Evolutionary conservation across 1,140 invertebrate species (phyloP).

Genomic region (Orchestia grillus): DNA sequence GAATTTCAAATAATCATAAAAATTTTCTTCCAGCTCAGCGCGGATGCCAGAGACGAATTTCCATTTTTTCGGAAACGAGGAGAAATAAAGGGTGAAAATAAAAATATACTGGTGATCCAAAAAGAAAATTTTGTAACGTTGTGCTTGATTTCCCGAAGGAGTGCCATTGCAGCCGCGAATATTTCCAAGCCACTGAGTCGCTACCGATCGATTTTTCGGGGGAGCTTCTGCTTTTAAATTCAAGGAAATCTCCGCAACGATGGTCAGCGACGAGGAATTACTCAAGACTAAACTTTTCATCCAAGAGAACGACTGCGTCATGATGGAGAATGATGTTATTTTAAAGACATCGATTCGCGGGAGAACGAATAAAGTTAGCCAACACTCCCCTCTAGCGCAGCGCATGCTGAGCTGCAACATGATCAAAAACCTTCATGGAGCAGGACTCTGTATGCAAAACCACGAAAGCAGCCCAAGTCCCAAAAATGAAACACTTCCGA

Average conservation of each 20-base stretch:
- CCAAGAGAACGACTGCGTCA: not conserved
- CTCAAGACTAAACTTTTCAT: conserved; percentile 22
- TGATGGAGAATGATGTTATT: not conserved
- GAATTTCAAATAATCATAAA: too few species aligned
- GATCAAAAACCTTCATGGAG: conserved; percentile 30
- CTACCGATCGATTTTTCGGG: not conserved
- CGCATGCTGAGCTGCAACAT: not conserved
- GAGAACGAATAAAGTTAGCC: not conserved
- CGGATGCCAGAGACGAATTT: not conserved
- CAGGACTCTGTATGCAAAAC: not conserved
- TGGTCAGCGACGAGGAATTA: not conserved
- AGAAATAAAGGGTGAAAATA: not conserved
- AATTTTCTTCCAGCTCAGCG: not conserved
- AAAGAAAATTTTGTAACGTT: not conserved
- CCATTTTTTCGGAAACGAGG: not conserved
- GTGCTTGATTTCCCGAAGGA: not conserved
- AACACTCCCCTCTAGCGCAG: conserved; percentile 27
- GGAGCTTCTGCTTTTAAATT: not conserved
- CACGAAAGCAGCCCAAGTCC: not conserved
- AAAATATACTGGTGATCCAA: not conserved
- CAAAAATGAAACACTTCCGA: not conserved
- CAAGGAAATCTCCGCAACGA: not conserved
- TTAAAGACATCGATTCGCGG: not conserved
- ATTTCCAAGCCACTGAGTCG: not conserved
- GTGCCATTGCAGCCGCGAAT: not conserved